Conservation (phyloP, 1,140 invertebrate genomes). For the Riptortus pedestris region DNA sequence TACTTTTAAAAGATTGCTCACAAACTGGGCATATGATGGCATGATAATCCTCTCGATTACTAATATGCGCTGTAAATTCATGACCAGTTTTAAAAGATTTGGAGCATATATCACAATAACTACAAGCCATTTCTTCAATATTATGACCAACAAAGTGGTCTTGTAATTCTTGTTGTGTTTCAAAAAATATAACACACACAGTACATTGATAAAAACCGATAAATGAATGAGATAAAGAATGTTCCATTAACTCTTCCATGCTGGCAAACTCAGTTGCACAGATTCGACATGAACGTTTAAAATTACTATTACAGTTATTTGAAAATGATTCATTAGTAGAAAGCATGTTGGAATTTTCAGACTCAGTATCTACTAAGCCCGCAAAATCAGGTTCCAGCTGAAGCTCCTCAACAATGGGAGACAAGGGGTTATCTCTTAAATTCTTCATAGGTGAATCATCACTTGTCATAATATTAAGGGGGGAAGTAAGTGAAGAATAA, state of each 20-base stretch:
- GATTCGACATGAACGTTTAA: conserved; percentile 20
- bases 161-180: conserved; percentile 22
- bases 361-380: neutral
- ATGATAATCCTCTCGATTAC: neutral
- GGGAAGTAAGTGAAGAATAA: conserved; percentile 1
- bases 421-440: neutral
- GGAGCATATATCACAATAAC: conserved; percentile 27
- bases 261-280: conserved; percentile 25
- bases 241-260: conserved; percentile 20
- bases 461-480: neutral
- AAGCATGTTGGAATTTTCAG: neutral
- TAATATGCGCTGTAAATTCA: conserved; percentile 19
- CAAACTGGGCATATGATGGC: conserved; percentile 27
- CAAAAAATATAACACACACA: conserved; percentile 24
- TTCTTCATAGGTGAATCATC: conserved; percentile 1
- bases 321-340: neutral
- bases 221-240: conserved; percentile 26
- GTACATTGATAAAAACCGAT: conserved; percentile 24
- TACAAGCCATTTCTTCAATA: neutral
- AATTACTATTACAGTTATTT: neutral
- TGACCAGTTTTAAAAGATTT: conserved; percentile 19
- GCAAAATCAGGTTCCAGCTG: neutral
- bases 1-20: conserved; percentile 28
- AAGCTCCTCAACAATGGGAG: neutral
- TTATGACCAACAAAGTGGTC: conserved; percentile 26